Percentiles rank a stretch among this genome's conserved stretches.
Evolutionary conservation across 2,113 vertebrate species (phyloP).

Genomic region (Probosciger aterrimus): DNA sequence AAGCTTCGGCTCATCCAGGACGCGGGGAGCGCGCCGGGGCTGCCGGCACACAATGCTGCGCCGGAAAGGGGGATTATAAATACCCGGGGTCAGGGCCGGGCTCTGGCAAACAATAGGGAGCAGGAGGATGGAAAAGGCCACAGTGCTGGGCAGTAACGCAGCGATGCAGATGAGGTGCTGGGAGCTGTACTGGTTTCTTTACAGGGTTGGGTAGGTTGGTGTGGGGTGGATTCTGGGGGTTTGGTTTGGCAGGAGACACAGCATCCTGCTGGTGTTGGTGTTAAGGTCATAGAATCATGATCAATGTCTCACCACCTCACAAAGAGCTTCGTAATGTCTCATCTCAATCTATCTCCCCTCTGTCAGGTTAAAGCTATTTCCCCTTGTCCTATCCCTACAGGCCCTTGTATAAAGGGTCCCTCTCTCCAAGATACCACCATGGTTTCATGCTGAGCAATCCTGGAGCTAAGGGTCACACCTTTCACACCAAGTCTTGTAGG

Average conservation of each 20-base stretch:
- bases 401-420: neutral
- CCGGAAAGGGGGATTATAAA: slow-evolving; percentile 77
- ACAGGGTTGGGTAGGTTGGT: neutral
- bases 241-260: neutral
- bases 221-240: neutral
- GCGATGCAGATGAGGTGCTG: neutral
- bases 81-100: slow-evolving; percentile 75
- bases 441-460: neutral
- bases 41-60: slow-evolving; percentile 68
- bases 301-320: neutral
- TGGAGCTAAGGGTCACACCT: neutral
- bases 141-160: rapidly evolving
- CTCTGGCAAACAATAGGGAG: slow-evolving; percentile 64
- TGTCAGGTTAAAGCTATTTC: neutral
- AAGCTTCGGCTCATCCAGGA: slow-evolving; percentile 61
- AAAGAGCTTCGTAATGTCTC: neutral
- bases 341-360: neutral
- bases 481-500: neutral
- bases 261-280: neutral
- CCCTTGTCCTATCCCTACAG: neutral
- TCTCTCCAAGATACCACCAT: neutral
- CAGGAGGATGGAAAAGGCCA: slow-evolving; percentile 29
- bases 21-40: slow-evolving; percentile 23
- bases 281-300: neutral
- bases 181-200: neutral